Base-by-base conservation (phyloP, 1,140 invertebrate species). In the Tetramorium alpestre region DNA sequence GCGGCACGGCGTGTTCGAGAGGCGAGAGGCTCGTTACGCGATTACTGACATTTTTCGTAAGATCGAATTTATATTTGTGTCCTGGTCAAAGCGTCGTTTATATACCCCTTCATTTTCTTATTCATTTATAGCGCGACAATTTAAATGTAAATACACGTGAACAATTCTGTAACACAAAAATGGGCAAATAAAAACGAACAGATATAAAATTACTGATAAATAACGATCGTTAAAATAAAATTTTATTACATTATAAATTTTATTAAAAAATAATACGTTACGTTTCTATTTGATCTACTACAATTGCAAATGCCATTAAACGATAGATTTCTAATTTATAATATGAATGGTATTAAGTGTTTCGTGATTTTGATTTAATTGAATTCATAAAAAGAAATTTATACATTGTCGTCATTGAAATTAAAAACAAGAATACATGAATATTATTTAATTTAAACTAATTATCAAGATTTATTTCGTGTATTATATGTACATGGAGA, bases 381-480 rank as follows among this genome's bases (percentile, higher is more conserved):
- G 49, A 7, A 41, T 13, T 22, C 28, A 13, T 5, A 41, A n/a
- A 64, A 54, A 11, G 33, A 54, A 58, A 49, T 22, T 65, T 33
- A 3, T 33, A 33, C 33, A 33, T 33, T 2, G 38, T 41, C 22
- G 8, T 3, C 33, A 22, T 51, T 5, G 28, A 72, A 33, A 4
- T 33, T 38, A 56, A 80, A 64, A 70, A 62, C 41, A 69, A 84
- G 33, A 80, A 47, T 33, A 33, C 16, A 87, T 72, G 72, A 67
- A 78, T 80, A 60, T 88, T 85, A 84, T 87, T 87, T 89, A 81
- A 85, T 89, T 65, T 64, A 65, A 56, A 64, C 73, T 60, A 11
- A 87, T 88, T 89, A 89, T 25, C 56, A 78, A 47, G 49, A 77
- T 58, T 49, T 51, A 64, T 85, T 62, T 85, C 80, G 44, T 56